phyloP scores from a whole-genome alignment of 2,797 vertebrate genomes.

The Dermochelys coriacea region DNA sequence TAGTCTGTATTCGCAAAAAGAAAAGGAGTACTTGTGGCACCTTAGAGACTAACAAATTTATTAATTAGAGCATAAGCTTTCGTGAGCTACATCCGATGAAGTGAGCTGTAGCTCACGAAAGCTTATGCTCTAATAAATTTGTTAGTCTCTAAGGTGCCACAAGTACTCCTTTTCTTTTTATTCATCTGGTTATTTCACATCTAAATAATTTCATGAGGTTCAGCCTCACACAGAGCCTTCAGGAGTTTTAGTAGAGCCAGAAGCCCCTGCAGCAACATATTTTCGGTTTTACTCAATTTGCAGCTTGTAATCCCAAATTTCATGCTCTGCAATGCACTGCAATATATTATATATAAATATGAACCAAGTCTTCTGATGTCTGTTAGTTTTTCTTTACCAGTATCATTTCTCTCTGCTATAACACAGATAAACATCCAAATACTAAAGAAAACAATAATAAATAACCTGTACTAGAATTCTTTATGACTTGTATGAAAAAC shows the following conservation, averaged over 20 bases:
- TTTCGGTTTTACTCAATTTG: neutral
- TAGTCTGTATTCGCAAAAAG: no score
- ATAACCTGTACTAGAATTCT: neutral
- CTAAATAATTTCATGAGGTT: neutral
- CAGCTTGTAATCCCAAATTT: constrained; percentile 5
- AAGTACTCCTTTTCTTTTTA: no score
- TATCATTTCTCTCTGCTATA: neutral
- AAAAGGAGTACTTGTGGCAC: no score
- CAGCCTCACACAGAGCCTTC: neutral
- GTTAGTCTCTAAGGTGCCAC: no score
- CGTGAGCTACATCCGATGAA: no score
- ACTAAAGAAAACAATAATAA: neutral
- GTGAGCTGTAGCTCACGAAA: no score
- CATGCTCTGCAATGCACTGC: neutral
- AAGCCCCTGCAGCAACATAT: neutral
- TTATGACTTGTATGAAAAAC: neutral
- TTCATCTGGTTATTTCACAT: constrained; percentile 15
- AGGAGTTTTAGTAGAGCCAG: constrained; percentile 1
- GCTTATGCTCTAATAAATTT: no score
- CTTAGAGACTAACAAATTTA: no score
- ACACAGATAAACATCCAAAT: neutral
- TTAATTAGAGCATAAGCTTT: no score
- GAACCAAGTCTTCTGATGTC: neutral
- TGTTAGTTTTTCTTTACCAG: neutral
- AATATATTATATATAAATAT: neutral